Evolutionary conservation across 1,140 invertebrate species (phyloP).

Genomic region (Rhynchophorus ferrugineus): DNA sequence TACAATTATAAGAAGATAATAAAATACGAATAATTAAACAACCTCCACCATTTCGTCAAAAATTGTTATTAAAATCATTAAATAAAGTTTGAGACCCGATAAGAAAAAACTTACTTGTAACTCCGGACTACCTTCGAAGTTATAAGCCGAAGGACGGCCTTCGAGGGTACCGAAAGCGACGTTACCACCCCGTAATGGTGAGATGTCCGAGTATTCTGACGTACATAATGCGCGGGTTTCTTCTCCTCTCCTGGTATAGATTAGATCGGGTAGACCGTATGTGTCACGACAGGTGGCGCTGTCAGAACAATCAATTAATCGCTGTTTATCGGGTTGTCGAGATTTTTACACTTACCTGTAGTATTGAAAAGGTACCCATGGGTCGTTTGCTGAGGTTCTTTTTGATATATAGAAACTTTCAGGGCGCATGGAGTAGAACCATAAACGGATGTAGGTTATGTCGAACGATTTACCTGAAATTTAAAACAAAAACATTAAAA

Average conservation of each 20-base stretch:
- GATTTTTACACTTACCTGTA: constrained; percentile 56
- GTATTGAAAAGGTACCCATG: constrained; percentile 94
- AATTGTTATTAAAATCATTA: too few species aligned
- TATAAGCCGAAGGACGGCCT: constrained; percentile 82
- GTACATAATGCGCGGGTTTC: constrained; percentile 89
- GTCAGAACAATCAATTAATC: neutral
- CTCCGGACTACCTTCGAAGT: constrained; percentile 81
- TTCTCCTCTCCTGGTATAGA: constrained; percentile 58
- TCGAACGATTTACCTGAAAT: constrained; percentile 75
- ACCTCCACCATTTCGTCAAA: too few species aligned
- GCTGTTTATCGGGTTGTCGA: neutral
- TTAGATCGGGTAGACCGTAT: constrained; percentile 73
- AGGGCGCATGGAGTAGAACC: constrained; percentile 89
- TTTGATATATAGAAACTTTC: constrained; percentile 98
- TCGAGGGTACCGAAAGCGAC: constrained; percentile 95
- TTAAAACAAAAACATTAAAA: neutral
- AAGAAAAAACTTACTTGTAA: constrained; percentile 67
- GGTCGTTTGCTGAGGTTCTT: constrained; percentile 63
- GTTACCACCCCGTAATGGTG: constrained; percentile 88
- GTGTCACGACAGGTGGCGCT: constrained; percentile 85
- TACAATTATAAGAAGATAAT: too few species aligned
- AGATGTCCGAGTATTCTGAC: constrained; percentile 95
- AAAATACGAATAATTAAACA: too few species aligned
- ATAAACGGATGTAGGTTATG: constrained; percentile 89
- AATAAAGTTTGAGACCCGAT: too few species aligned